These are phyloP conservation scores for Urophycis tenuis DNA, from an alignment of 2,797 vertebrate genomes.

Conservation along the genomic window DNA sequence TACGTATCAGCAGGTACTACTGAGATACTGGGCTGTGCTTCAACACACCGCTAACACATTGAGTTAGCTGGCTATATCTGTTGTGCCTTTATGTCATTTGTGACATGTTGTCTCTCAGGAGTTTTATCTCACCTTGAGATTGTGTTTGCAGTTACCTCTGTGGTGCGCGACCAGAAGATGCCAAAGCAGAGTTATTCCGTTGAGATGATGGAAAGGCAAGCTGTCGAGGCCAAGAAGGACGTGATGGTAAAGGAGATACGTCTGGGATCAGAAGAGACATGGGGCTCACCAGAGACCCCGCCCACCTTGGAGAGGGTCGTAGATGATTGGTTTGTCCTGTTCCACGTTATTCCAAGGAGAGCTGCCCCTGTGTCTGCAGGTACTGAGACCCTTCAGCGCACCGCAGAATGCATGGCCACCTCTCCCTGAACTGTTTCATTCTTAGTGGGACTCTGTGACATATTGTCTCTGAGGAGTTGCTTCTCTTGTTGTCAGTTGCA, in stretches of 20 bases:
- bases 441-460: not conserved
- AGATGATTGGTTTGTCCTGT: constrained; percentile 60
- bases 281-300: constrained; percentile 7
- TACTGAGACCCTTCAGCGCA: too few relatives aligned
- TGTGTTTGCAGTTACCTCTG: not conserved
- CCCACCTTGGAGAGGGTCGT: constrained; percentile 20
- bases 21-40: not conserved
- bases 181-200: not conserved
- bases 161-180: not conserved
- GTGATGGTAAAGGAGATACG: constrained; percentile 20
- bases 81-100: too few relatives aligned
- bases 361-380: constrained; percentile 28
- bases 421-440: not conserved
- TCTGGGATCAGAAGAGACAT: constrained; percentile 17
- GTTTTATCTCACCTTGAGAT: too few relatives aligned
- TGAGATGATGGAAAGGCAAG: not conserved
- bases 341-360: constrained; percentile 44
- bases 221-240: not conserved
- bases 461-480: not conserved
- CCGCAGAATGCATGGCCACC: too few relatives aligned
- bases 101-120: too few relatives aligned
- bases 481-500: not conserved
- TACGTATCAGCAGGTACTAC: constrained; percentile 26
- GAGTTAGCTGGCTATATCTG: too few relatives aligned
- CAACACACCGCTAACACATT: too few relatives aligned